Evolutionary conservation across 2,888 invertebrate genomes (phyloP).

Genomic region (Eremobia ochroleuca): DNA sequence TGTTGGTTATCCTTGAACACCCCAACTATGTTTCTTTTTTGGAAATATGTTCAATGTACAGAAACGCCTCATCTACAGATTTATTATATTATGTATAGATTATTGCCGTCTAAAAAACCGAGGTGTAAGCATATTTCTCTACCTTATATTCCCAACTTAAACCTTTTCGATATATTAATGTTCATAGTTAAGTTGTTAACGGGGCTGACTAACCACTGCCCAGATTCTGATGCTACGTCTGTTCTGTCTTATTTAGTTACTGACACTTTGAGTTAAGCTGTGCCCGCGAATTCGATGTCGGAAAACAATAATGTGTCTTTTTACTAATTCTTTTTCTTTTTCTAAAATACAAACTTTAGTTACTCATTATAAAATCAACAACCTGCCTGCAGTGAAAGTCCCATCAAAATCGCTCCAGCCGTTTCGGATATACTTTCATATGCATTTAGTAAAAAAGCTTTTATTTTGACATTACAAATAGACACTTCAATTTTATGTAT

Average conservation of each 20-base stretch:
- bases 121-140: background rate
- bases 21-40: too few species aligned
- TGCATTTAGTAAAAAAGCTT: background rate
- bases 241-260: background rate
- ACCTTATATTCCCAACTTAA: background rate
- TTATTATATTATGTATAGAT: too few species aligned
- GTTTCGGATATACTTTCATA: background rate
- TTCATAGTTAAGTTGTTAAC: background rate
- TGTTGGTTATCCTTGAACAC: too few species aligned
- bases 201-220: background rate
- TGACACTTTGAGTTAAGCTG: background rate
- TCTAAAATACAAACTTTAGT: too few species aligned
- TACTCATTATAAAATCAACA: too few species aligned
- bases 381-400: too few species aligned
- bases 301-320: too few species aligned
- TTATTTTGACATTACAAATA: background rate
- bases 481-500: background rate
- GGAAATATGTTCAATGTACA: too few species aligned
- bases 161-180: background rate
- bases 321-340: too few species aligned
- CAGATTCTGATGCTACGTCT: background rate
- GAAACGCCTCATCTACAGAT: too few species aligned
- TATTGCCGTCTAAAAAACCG: background rate
- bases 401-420: too few species aligned
- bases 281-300: too few species aligned